phyloP scores from a whole-genome alignment of 2,113 vertebrate genomes.

The Xerus inauris region DNA sequence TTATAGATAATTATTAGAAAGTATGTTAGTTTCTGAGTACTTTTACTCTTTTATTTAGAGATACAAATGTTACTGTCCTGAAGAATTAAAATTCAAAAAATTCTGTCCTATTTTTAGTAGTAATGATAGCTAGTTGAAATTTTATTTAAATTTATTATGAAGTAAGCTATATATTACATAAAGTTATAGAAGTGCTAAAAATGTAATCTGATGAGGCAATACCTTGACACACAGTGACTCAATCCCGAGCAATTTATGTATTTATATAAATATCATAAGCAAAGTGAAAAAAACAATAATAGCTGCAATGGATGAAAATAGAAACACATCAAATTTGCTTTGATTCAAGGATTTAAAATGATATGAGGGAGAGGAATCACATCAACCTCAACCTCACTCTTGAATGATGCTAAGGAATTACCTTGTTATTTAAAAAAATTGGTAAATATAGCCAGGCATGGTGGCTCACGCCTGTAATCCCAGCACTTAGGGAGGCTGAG shows the following conservation, averaged over 20 bases:
- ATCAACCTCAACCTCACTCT: background rate
- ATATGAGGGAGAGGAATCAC: too few species aligned
- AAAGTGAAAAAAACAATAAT: background rate
- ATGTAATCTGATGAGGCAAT: background rate
- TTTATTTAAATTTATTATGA: background rate
- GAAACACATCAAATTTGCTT: background rate
- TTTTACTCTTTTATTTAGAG: constrained; percentile 19
- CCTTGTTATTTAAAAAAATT: background rate
- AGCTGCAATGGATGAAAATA: background rate
- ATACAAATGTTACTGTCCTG: background rate
- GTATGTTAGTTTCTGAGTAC: background rate
- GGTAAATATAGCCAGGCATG: too few species aligned
- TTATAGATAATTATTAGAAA: background rate
- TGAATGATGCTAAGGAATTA: background rate
- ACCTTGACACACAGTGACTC: background rate
- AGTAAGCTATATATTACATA: background rate
- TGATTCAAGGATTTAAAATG: constrained; percentile 20
- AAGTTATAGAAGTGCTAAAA: background rate
- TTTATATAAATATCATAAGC: background rate
- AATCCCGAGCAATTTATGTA: background rate
- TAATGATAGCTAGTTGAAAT: background rate
- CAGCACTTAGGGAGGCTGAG: too few species aligned
- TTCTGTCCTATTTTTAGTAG: background rate
- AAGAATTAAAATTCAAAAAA: background rate
- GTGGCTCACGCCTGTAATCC: too few species aligned